Conservation (phyloP, 1,140 invertebrate species). For the Meloidogyne hapla region DNA sequence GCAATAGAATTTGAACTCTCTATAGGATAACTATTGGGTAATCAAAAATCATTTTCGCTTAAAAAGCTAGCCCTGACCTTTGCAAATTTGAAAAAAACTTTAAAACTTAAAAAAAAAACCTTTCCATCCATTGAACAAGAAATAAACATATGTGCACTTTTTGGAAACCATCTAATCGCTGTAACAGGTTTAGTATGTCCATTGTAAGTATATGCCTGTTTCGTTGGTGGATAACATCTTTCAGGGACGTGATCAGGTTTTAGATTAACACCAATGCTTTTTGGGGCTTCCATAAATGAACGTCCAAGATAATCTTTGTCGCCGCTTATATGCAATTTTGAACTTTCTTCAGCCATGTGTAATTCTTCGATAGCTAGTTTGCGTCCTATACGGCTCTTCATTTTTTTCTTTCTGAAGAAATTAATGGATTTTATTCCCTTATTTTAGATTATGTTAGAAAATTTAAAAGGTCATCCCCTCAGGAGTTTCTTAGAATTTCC, state of each 20-base stretch:
- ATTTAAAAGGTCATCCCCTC: too few species aligned
- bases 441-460: too few species aligned
- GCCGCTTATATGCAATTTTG: constrained; percentile 91
- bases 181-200: constrained; percentile 96
- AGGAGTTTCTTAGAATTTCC: too few species aligned
- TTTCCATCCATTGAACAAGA: constrained; percentile 94
- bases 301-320: constrained; percentile 91
- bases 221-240: constrained; percentile 94
- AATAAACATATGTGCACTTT: constrained; percentile 86
- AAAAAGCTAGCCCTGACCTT: too few species aligned
- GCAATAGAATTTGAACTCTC: too few species aligned
- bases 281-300: constrained; percentile 87
- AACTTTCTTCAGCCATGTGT: constrained; percentile 77
- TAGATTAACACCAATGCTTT: constrained; percentile 91
- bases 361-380: constrained; percentile 50
- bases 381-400: constrained; percentile 51
- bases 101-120: constrained; percentile 73
- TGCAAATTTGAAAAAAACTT: too few species aligned
- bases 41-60: too few species aligned
- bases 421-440: too few species aligned
- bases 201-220: constrained; percentile 90
- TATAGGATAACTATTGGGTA: too few species aligned
- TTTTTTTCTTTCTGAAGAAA: constrained; percentile 43
- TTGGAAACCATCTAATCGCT: constrained; percentile 90
- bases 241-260: constrained; percentile 85